phyloP scores from a whole-genome alignment of 2,888 invertebrate genomes.

The Apodemia hepburni region DNA sequence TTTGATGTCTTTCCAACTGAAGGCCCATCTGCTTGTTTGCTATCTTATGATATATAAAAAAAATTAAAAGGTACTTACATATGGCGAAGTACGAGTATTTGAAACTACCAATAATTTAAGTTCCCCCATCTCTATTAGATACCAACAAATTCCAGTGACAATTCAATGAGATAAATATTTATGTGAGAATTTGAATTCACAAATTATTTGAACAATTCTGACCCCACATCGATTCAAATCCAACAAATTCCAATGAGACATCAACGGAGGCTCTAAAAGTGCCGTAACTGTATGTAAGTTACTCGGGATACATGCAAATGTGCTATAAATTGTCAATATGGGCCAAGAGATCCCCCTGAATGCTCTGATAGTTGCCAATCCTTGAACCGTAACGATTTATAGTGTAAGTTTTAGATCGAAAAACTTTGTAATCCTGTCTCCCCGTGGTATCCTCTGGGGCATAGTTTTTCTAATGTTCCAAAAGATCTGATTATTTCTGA shows the following conservation, averaged over 20 bases:
- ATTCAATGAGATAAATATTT: too few species aligned
- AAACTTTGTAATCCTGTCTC: conserved; percentile 66
- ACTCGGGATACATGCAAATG: conserved; percentile 61
- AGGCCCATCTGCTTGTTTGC: too few species aligned
- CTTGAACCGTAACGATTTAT: conserved; percentile 64
- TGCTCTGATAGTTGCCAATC: conserved; percentile 31
- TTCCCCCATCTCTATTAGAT: too few species aligned
- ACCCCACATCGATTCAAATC: neutral
- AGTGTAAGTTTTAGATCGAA: conserved; percentile 73
- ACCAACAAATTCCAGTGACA: too few species aligned
- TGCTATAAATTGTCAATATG: conserved; percentile 71
- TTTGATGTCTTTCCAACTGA: too few species aligned
- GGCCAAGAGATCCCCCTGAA: conserved; percentile 38
- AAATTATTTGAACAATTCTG: neutral
- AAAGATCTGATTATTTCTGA: conserved; percentile 31
- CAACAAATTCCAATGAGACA: conserved; percentile 15
- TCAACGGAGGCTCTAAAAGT: conserved; percentile 16
- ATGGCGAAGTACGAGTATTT: too few species aligned
- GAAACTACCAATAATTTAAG: too few species aligned
- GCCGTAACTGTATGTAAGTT: conserved; percentile 19
- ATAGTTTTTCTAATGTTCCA: conserved; percentile 34
- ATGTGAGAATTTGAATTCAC: neutral
- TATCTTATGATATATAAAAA: too few species aligned
- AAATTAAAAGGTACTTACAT: too few species aligned
- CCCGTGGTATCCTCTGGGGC: conserved; percentile 36